These are phyloP conservation scores for Cyclophora albipunctata DNA, from an alignment of 2,888 invertebrate genomes.

Conservation along the genomic window DNA sequence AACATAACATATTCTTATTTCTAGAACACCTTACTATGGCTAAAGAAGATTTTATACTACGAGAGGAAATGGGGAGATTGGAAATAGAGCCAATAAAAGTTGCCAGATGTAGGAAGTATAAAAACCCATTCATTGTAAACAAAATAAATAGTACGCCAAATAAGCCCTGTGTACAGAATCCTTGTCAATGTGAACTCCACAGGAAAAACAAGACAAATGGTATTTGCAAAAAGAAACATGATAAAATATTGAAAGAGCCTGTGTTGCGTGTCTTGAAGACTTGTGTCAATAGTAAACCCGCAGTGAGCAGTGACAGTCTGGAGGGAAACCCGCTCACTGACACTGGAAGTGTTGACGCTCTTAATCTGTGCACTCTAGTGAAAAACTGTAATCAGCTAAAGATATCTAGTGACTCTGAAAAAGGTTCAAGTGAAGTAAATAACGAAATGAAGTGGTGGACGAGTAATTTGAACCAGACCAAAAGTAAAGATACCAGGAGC, in stretches of 20 bases:
- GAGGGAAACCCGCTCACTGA: conserved; percentile 11
- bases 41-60: conserved; percentile 65
- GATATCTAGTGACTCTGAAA: conserved; percentile 44
- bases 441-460: conserved; percentile 53
- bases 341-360: conserved; percentile 33
- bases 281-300: conserved; percentile 23
- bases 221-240: conserved; percentile 54
- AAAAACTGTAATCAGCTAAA: conserved; percentile 62
- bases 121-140: conserved; percentile 42
- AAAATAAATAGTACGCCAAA: conserved; percentile 7
- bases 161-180: no score
- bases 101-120: conserved; percentile 34
- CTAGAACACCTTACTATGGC: conserved; percentile 43
- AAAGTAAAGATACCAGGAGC: conserved; percentile 34
- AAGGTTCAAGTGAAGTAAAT: conserved; percentile 21
- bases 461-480: conserved; percentile 28
- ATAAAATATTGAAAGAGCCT: conserved; percentile 74
- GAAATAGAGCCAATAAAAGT: conserved; percentile 69
- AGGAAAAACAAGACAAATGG: conserved; percentile 37
- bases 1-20: conserved; percentile 4
- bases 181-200: conserved; percentile 27
- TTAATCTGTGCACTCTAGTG: conserved; percentile 56
- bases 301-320: conserved; percentile 22
- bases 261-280: conserved; percentile 66
- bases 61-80: conserved; percentile 71